Percentiles rank a stretch among this genome's conserved stretches.
Conservation (phyloP, 1,140 invertebrate genomes). For the Euwallacea fornicatus region DNA sequence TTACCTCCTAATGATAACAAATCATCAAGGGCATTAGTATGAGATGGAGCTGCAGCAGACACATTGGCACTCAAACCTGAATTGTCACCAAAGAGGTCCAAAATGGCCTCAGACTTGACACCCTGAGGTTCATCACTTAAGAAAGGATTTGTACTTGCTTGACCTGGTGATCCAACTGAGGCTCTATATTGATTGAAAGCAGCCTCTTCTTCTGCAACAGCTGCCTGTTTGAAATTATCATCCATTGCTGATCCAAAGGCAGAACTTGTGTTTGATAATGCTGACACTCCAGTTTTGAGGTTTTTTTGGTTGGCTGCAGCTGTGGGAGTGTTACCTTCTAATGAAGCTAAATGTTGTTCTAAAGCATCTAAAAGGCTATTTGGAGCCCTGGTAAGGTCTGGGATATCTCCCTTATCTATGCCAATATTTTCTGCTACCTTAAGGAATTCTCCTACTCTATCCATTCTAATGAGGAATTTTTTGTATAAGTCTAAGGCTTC, state of each 20-base stretch:
- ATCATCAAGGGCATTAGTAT: conserved; percentile 82
- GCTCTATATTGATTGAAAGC: conserved; percentile 94
- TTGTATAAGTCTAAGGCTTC: conserved; percentile 99
- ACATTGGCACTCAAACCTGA: conserved; percentile 52
- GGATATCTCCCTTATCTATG: conserved; percentile 99
- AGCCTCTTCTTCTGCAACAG: conserved; percentile 92
- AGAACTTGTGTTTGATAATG: conserved; percentile 83
- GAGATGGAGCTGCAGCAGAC: conserved; percentile 44
- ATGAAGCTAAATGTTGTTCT: conserved; percentile 90
- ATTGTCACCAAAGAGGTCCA: conserved; percentile 76
- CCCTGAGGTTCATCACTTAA: conserved; percentile 59
- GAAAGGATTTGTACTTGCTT: conserved; percentile 82
- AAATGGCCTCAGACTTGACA: conserved; percentile 66
- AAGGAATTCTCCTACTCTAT: conserved; percentile 97
- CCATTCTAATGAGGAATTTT: conserved; percentile 98
- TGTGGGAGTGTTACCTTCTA: conserved; percentile 91
- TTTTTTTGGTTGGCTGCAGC: conserved; percentile 82
- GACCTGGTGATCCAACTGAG: conserved; percentile 75
- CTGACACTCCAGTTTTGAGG: conserved; percentile 86
- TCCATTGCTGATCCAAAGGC: conserved; percentile 84
- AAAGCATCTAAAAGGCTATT: conserved; percentile 96
- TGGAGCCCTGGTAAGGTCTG: conserved; percentile 98
- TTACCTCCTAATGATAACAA: conserved; percentile 72
- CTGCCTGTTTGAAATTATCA: conserved; percentile 82
- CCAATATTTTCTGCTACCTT: conserved; percentile 97